phyloP scores from a whole-genome alignment of 2,113 vertebrate species.

The Epinephelus moara region DNA sequence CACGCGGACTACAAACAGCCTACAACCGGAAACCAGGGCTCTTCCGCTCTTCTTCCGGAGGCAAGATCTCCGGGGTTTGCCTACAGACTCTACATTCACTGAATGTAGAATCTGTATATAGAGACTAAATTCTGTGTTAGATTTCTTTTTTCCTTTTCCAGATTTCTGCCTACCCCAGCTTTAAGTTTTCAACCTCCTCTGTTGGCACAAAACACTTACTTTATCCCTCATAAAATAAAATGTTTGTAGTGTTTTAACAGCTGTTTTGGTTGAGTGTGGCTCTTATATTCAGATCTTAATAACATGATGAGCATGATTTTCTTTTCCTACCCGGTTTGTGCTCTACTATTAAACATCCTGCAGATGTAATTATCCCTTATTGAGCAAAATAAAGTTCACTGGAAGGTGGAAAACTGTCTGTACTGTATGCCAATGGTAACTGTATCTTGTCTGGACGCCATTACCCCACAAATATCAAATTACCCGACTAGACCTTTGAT shows the following conservation, averaged over 20 bases:
- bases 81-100: too few species aligned
- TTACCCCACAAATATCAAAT: slow-evolving; percentile 5
- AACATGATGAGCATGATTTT: background rate
- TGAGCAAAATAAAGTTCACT: slow-evolving; percentile 15
- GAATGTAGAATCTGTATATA: too few species aligned
- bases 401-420: background rate
- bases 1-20: too few species aligned
- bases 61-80: too few species aligned
- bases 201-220: background rate
- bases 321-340: background rate
- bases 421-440: background rate
- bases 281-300: slow-evolving; percentile 9
- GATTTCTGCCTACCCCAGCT: too few species aligned
- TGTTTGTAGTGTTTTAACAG: background rate
- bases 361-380: slow-evolving; percentile 24
- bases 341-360: slow-evolving; percentile 7
- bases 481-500: background rate
- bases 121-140: too few species aligned
- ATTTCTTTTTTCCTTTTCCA: too few species aligned
- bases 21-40: too few species aligned
- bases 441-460: background rate
- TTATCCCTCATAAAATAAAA: background rate
- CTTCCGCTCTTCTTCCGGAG: too few species aligned
- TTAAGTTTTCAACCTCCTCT: background rate
- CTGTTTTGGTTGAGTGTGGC: background rate